Base-by-base conservation (phyloP, 2,113 vertebrate genomes). In the Eidolon helvum region DNA sequence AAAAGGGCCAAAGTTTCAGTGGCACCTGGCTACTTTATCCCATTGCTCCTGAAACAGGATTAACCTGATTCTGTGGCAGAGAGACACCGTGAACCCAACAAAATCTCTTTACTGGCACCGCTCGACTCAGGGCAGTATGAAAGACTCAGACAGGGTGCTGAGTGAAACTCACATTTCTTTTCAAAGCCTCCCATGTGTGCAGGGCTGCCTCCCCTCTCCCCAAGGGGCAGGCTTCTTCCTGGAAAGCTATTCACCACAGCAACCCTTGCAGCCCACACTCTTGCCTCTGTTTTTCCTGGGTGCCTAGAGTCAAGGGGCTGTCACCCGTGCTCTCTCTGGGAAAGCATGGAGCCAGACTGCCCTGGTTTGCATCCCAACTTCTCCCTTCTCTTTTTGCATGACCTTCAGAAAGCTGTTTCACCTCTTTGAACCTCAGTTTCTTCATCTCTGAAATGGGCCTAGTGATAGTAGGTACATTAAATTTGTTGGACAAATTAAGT, bases 371-470 rank as follows among this genome's bases (percentile, higher is more conserved):
- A 18, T 19, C 14, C 55, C 80, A 38, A 9, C 69, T 21, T 63
- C 24, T 21, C 61, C 26, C 14, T 43, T 22, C 40, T 43, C 19
- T 33, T 59, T 45, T 10, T 7, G 35, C 48, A 61, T 30, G 69
- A 75, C 21, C 35, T 79, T 4, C 3, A 19, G 65, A 71, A 69
- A 93, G 53, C 24, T 7, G 15, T 79, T 65, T 21, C 21, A 11
- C 59, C 33, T 53, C 53, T 21, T 61, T 9, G 69, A 85, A 75
- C 75, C 88, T 93, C 84, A 7, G 68, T 94, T 94, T 95, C 80
- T 87, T 26, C 66, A 22, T 91, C 77, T 90, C 38, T 28, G 35
- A 82, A 97, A 96, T 68, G 86, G 89, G 71, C 61, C 66, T 5
- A n/a, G 10, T 21, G 40, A 66, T 5, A 75, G 4, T 53, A 77